Percentiles rank a stretch among this genome's conserved stretches.
Evolutionary conservation across 2,113 vertebrate species (phyloP).

Genomic region (Astur gentilis): DNA sequence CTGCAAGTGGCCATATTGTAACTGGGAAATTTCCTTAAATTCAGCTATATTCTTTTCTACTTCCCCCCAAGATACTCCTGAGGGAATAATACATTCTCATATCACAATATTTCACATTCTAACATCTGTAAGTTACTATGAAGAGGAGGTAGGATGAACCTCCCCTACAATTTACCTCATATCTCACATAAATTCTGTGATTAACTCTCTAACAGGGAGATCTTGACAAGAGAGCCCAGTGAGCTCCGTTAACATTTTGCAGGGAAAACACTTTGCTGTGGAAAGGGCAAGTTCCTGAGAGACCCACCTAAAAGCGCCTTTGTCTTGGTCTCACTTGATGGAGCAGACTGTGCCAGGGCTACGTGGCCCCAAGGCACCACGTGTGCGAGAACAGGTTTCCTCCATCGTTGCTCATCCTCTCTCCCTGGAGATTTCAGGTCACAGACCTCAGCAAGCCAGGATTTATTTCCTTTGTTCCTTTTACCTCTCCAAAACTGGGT

Average conservation of each 20-base stretch:
- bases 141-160: not conserved
- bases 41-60: not conserved
- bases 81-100: not conserved
- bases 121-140: not conserved
- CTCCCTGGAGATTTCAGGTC: not conserved
- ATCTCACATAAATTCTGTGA: not conserved
- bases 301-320: not conserved
- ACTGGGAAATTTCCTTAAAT: not conserved
- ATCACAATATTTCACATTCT: not conserved
- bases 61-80: not conserved
- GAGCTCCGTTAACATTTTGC: not conserved
- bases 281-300: not conserved
- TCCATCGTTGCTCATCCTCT: not conserved
- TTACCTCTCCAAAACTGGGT: not conserved
- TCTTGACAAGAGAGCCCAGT: not conserved
- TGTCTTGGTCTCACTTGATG: not conserved
- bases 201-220: not conserved
- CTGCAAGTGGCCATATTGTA: not conserved
- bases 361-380: fast-evolving
- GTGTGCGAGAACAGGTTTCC: not conserved
- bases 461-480: not conserved
- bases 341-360: not conserved
- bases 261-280: not conserved
- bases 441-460: not conserved
- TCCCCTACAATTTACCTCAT: not conserved